Conservation (phyloP, 2,113 vertebrate genomes). For the Syngnathoides biaculeatus region DNA sequence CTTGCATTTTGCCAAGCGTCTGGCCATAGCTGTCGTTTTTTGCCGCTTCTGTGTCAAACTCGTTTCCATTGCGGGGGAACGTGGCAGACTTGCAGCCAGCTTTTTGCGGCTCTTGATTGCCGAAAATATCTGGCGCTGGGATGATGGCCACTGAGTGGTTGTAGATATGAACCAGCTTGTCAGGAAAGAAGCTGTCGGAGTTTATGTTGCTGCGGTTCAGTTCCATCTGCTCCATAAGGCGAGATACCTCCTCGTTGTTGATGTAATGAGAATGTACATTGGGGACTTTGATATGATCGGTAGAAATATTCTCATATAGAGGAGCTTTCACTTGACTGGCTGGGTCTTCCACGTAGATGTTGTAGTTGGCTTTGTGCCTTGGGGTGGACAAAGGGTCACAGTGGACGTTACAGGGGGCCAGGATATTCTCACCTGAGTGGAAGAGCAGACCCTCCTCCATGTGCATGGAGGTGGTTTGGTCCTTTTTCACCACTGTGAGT, state of each 20-base stretch:
- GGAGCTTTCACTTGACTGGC: conserved; percentile 53
- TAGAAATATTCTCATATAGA: conserved; percentile 65
- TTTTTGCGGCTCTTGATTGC: conserved; percentile 74
- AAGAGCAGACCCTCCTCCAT: conserved; percentile 80
- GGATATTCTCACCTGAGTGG: conserved; percentile 75
- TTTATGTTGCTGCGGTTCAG: conserved; percentile 71
- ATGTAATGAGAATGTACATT: conserved; percentile 70
- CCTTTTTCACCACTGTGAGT: conserved; percentile 84
- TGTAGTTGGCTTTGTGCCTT: conserved; percentile 82
- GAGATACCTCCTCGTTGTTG: conserved; percentile 63
- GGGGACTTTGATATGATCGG: conserved; percentile 51
- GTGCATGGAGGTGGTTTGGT: conserved; percentile 93
- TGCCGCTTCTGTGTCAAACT: conserved; percentile 77
- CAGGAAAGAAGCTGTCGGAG: conserved; percentile 74
- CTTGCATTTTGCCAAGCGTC: conserved; percentile 82
- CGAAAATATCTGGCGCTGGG: conserved; percentile 83
- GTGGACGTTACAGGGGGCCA: conserved; percentile 71
- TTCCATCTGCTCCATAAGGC: conserved; percentile 67
- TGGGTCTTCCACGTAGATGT: conserved; percentile 85
- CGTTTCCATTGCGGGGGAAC: conserved; percentile 78
- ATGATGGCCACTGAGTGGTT: conserved; percentile 85
- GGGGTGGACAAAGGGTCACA: conserved; percentile 70
- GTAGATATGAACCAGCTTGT: conserved; percentile 86
- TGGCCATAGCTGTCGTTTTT: conserved; percentile 82
- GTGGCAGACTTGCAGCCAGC: conserved; percentile 83